Percentiles rank a stretch among this genome's conserved stretches.
phyloP scores from a whole-genome alignment of 2,113 vertebrate species.

The Phasianus colchicus region DNA sequence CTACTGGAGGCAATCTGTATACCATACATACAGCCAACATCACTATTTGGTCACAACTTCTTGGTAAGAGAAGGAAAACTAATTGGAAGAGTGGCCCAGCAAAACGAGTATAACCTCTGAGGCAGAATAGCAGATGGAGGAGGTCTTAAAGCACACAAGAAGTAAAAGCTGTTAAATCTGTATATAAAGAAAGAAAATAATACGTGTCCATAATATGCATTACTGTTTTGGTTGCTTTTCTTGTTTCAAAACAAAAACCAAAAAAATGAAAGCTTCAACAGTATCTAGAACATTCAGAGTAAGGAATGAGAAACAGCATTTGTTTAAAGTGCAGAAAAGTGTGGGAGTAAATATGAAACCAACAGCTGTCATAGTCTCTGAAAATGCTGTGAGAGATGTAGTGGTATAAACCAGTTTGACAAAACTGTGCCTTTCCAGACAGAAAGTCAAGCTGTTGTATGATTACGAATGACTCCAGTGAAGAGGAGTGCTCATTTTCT shows the following conservation, averaged over 20 bases:
- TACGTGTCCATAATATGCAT: neutral
- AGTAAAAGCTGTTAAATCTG: neutral
- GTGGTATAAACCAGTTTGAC: slow-evolving; percentile 14
- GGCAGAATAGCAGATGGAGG: neutral
- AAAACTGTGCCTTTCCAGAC: slow-evolving; percentile 26
- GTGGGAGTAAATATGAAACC: slow-evolving; percentile 31
- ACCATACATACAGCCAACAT: neutral
- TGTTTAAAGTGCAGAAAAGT: slow-evolving; percentile 41
- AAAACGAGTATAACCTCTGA: neutral
- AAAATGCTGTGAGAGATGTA: slow-evolving; percentile 5
- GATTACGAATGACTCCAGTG: slow-evolving; percentile 33
- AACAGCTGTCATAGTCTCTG: slow-evolving; percentile 36
- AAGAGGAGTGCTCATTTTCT: slow-evolving; percentile 50
- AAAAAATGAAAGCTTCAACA: neutral
- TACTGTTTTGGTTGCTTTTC: neutral
- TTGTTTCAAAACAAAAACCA: neutral
- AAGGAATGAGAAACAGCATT: slow-evolving; percentile 29
- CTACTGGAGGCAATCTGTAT: neutral
- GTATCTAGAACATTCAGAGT: slow-evolving; percentile 14
- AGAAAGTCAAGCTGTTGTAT: slow-evolving; percentile 50
- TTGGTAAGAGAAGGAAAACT: neutral
- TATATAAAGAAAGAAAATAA: neutral
- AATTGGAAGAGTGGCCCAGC: neutral
- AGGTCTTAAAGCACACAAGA: neutral
- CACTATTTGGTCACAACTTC: neutral